phyloP scores from a whole-genome alignment of 37 sponge, comb jelly and placozoan genomes.

The Crambe crambe region DNA sequence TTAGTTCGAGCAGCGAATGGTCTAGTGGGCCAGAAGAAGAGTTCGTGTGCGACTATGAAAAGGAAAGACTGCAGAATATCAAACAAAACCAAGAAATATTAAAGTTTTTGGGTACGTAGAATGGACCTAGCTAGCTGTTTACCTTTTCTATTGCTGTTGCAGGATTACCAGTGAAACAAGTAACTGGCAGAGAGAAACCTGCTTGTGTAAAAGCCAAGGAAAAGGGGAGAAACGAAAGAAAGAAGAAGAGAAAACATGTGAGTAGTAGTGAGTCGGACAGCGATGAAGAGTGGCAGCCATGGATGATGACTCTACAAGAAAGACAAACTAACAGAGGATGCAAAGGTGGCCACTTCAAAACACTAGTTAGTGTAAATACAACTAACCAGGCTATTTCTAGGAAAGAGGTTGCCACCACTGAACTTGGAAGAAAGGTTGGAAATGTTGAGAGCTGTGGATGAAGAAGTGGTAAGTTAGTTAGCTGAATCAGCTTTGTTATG shows the following conservation, averaged over 20 bases:
- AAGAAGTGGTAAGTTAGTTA: not conserved
- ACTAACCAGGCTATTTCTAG: too few species aligned
- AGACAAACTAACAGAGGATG: constrained; percentile 2
- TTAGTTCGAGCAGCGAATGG: not conserved
- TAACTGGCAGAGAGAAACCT: not conserved
- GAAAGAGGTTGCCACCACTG: not conserved
- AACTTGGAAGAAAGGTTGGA: not conserved
- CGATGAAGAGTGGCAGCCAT: constrained; percentile 29
- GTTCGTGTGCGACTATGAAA: constrained; percentile 62
- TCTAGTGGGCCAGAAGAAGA: constrained; percentile 24
- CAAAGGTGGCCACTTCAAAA: too few species aligned
- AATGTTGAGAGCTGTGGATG: constrained; percentile 5
- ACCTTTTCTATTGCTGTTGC: not conserved
- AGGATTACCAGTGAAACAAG: not conserved
- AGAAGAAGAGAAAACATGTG: not conserved
- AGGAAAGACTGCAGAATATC: constrained; percentile 50
- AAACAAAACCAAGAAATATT: constrained; percentile 45
- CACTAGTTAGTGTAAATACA: too few species aligned
- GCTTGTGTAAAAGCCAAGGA: not conserved
- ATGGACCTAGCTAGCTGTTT: not conserved
- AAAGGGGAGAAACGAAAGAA: constrained; percentile 1
- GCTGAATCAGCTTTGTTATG: not conserved
- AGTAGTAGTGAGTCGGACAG: not conserved
- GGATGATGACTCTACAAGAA: constrained; percentile 24
- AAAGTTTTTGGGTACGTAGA: constrained; percentile 35